Evolutionary conservation across 2,888 invertebrate genomes (phyloP), one percentile per base, ranked within the genome.

Genomic region (Tolmerus cingulatus): DNA sequence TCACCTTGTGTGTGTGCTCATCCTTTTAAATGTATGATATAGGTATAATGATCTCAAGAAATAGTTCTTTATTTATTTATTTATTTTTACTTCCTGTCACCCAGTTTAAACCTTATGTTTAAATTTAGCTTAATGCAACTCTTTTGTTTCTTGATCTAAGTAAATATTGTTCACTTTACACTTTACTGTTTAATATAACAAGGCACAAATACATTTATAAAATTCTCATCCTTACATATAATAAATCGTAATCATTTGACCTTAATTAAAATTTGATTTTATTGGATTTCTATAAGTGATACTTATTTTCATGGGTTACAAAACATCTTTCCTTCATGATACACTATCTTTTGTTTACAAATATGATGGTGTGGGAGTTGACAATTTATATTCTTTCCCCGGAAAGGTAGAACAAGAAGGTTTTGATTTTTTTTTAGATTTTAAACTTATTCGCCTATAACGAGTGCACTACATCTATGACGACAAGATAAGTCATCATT

Each of bases 181-280:
- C 30, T 66, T 85, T 66, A 85, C 66, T 46, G 9, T 85, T 76
- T 77, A 74, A 86, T 86, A 86, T 77, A 77, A 86, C 86, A 86
- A 86, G 86, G 86, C 86, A 86, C 86, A 86, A 86, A 86, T 86
- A 86, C 77, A 86, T 77, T 77, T 86, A 86, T 74, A 86, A 77
- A 74, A 77, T 86, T 74, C 74, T 86, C 74, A 74, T 74, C 27
- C 57, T 30, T 46, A 19, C 74, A 12, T 85, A 82, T 82, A 82
- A 82, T 57, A 82, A 82, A 82, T 78, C 16, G 34, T 19, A 51
- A 55, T 81, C 46, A 14, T 51, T 40, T 27, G 55, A 81, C 30
- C 51, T 81, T 81, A 23, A 5, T 37, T n/a, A 34, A 57, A 82
- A 37, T 82, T 82, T 82, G 82, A 82, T 82, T 82, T 81, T 34